Base-by-base conservation (phyloP, 2,113 vertebrate species). In the Xiphias gladius region DNA sequence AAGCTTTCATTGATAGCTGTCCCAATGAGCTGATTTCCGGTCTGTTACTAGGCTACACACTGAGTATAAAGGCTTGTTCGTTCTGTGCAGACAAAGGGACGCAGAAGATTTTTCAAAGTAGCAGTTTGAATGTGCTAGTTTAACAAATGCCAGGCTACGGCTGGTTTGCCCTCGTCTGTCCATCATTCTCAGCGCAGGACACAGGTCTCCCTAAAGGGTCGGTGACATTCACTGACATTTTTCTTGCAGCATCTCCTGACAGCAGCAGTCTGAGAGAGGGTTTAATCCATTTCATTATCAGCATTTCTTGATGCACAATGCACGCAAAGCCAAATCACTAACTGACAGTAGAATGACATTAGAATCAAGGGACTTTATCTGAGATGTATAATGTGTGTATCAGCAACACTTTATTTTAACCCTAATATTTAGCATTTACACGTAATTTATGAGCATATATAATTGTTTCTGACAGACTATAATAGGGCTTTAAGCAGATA, bases 1-100 rank as follows among this genome's bases (percentile, higher is more conserved):
- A 88, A 84, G 86, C 87, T 80, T 72, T 88, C 86, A 92, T 89
- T 93, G 91, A 92, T 91, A 76, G 85, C 86, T 58, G 86, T 86
- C 85, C 89, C 86, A 88, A 48, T 78, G 86, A 92, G 87, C 86
- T 75, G 87, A 88, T 92, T 83, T 87, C 84, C 35, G 79, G 70
- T 81, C 70, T 81, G 79, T 83, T 73, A 79, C 83, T 75, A 54
- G 76, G 86, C 80, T 74, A 73, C 86, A 78, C 79, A 46, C 85
- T 73, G 85, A 80, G 77, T 24, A 68, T 59, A 66, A 84, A 81
- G 80, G 35, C 59, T 59, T 1, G 20, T 74, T 55, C 43, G 28
- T 35, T 82, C 79, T 28, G 55, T 73, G 76, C 68, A 76, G 79
- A 86, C 81, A 62, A 86, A 90, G 67, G 77, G 58, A 81, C 37